phyloP scores from a whole-genome alignment of 2,888 invertebrate species.

The Portevinia maculata region DNA sequence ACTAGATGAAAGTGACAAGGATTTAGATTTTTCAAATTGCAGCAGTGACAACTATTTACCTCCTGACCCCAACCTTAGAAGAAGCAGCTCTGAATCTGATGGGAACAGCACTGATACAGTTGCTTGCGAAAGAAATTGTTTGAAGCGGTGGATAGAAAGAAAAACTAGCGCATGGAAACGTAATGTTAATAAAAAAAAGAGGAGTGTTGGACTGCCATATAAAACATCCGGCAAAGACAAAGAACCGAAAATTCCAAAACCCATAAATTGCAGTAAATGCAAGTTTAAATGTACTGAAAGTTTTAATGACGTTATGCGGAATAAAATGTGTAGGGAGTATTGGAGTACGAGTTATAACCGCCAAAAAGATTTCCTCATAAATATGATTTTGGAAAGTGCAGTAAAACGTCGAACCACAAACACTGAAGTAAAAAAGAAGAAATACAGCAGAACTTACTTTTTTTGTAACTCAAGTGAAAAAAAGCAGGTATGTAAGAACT shows the following conservation, averaged over 20 bases:
- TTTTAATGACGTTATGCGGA: slow-evolving; percentile 11
- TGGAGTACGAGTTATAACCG: not conserved
- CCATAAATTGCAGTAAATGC: not conserved
- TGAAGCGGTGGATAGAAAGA: slow-evolving; percentile 9
- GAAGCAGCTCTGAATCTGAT: no score
- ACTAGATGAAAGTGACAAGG: no score
- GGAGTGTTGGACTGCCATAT: not conserved
- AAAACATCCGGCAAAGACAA: not conserved
- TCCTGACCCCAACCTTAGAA: no score
- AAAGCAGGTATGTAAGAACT: no score
- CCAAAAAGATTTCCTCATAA: slow-evolving; percentile 17
- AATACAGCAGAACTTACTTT: no score
- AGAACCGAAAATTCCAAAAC: slow-evolving; percentile 15
- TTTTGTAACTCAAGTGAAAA: no score
- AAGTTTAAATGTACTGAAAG: slow-evolving; percentile 12
- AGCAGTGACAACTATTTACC: slow-evolving; percentile 17
- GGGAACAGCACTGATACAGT: not conserved
- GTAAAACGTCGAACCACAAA: no score
- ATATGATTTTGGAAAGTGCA: slow-evolving; percentile 1
- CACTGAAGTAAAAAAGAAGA: no score
- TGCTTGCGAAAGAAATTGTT: slow-evolving; percentile 13
- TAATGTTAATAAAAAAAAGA: slow-evolving; percentile 6
- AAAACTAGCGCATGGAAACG: slow-evolving; percentile 3
- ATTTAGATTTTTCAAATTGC: slow-evolving; percentile 17
- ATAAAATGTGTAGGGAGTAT: slow-evolving; percentile 9